These are phyloP conservation scores for Xanthorhoe designata DNA, from an alignment of 2,888 invertebrate species.

Conservation along the genomic window DNA sequence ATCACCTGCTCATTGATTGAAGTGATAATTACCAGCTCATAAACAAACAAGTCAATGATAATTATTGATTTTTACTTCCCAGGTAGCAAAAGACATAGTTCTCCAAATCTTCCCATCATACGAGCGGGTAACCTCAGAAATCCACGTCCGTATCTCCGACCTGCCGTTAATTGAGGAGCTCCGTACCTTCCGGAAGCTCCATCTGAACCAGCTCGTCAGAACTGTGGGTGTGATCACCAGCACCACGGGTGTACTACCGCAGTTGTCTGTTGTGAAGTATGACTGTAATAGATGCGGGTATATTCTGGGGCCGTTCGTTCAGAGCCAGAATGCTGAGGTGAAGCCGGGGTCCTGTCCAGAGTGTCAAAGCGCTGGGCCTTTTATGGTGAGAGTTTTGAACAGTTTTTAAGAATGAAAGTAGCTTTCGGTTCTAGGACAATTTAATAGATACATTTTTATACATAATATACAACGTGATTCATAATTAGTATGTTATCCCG, in stretches of 20 bases:
- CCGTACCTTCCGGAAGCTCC: conserved; percentile 94
- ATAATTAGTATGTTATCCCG: no score
- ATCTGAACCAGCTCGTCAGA: conserved; percentile 97
- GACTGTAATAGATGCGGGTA: conserved; percentile 98
- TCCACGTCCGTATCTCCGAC: conserved; percentile 97
- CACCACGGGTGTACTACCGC: conserved; percentile 97
- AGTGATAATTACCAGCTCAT: no score
- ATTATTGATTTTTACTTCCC: conserved; percentile 6
- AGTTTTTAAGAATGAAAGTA: no score
- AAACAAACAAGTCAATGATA: no score
- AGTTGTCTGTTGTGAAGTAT: conserved; percentile 97
- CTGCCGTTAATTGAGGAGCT: conserved; percentile 98
- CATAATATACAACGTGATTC: no score
- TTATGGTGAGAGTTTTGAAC: conserved; percentile 85
- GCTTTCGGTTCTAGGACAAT: no score
- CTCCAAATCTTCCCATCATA: conserved; percentile 98
- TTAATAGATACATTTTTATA: no score
- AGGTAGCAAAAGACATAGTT: conserved; percentile 95
- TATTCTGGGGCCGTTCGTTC: conserved; percentile 97
- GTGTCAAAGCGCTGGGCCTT: conserved; percentile 98
- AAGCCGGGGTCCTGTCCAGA: conserved; percentile 99
- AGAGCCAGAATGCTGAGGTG: conserved; percentile 96
- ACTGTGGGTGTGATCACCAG: conserved; percentile 96
- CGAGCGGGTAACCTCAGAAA: conserved; percentile 96
- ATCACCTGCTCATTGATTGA: no score